These are phyloP conservation scores for Columba janthina DNA, from an alignment of 2,113 vertebrate species.

Conservation along the genomic window DNA sequence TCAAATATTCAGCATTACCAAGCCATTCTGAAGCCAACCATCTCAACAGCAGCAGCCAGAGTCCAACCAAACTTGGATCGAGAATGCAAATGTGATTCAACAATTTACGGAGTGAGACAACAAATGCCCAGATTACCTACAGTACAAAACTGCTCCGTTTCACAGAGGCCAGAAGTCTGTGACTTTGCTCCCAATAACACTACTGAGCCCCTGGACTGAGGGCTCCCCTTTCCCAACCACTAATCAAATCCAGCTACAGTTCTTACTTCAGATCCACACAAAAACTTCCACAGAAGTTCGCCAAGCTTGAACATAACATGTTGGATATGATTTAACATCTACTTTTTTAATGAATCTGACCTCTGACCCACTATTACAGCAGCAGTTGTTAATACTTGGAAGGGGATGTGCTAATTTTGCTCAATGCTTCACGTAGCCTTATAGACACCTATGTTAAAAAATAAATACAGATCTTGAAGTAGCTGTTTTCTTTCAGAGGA, in stretches of 20 bases:
- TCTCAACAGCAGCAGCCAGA: conserved; percentile 71
- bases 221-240: neutral
- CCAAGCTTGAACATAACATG: neutral
- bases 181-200: neutral
- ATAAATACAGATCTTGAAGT: neutral
- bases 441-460: neutral
- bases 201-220: neutral
- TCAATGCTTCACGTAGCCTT: neutral
- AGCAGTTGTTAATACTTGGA: neutral
- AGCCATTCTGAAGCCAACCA: conserved; percentile 27
- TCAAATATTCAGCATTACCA: neutral
- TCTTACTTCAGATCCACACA: conserved; percentile 18
- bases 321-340: rapidly evolving
- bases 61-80: neutral
- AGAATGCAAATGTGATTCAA: neutral
- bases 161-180: neutral
- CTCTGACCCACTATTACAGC: neutral
- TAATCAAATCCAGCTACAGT: neutral
- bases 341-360: neutral
- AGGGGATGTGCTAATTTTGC: neutral
- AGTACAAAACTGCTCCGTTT: neutral
- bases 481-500: neutral
- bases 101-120: neutral
- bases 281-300: neutral
- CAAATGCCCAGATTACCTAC: neutral